These are phyloP conservation scores for Crax fasciolata DNA, from an alignment of 2,797 vertebrate genomes.

Conservation along the genomic window DNA sequence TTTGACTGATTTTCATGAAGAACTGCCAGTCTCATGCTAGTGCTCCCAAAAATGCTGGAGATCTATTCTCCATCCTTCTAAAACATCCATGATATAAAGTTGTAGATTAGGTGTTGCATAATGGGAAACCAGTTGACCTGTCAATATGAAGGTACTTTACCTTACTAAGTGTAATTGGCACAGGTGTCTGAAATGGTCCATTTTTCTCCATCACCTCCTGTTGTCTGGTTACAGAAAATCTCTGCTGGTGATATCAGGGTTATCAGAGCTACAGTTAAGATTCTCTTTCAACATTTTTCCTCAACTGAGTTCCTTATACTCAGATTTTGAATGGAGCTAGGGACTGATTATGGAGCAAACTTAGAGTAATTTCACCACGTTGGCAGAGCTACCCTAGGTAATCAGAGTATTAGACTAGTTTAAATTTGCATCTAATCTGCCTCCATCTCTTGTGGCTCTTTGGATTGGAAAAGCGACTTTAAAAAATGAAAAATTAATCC, in stretches of 20 bases:
- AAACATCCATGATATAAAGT: not conserved
- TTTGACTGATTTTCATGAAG: not conserved
- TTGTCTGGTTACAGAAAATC: not conserved
- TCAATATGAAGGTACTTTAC: not conserved
- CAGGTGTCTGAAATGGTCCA: not conserved
- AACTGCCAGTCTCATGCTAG: not conserved
- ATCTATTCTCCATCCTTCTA: not conserved
- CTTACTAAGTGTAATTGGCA: not conserved
- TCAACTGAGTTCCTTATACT: not conserved
- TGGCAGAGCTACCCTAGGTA: not conserved
- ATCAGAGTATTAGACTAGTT: not conserved
- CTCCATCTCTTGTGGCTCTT: not conserved
- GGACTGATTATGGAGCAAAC: not conserved
- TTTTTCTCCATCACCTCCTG: not conserved
- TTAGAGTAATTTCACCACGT: not conserved
- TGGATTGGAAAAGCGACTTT: conserved; percentile 11
- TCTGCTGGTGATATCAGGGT: not conserved
- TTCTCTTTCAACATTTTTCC: not conserved
- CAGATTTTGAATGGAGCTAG: not conserved
- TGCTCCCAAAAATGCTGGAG: not conserved
- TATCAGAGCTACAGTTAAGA: not conserved
- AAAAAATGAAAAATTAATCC: not conserved
- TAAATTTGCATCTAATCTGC: not conserved
- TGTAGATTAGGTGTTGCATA: not conserved
- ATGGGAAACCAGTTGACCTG: not conserved